Conservation (phyloP, 2,888 invertebrate species). For the Lithosia quadra region DNA sequence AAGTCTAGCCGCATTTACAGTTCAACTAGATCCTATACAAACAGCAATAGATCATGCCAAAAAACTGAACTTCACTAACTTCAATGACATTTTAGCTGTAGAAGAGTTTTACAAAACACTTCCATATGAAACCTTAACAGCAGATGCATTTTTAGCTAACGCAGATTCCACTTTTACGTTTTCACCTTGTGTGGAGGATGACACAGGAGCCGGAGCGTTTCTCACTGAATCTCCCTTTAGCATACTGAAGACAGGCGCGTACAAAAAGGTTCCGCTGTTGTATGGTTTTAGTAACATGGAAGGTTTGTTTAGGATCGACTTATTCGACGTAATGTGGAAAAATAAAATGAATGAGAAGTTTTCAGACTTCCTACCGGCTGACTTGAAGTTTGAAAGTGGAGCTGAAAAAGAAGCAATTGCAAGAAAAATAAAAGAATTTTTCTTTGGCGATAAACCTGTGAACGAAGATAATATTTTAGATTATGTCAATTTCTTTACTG, state of each 20-base stretch:
- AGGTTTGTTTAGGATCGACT: constrained; percentile 43
- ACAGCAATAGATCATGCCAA: constrained; percentile 57
- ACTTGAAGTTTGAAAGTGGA: constrained; percentile 57
- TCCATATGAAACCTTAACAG: constrained; percentile 11
- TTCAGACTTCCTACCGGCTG: constrained; percentile 59
- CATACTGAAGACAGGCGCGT: constrained; percentile 55
- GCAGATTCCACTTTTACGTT: constrained; percentile 50
- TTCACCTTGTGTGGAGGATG: constrained; percentile 51
- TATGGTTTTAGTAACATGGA: constrained; percentile 58
- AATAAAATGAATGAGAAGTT: constrained; percentile 59
- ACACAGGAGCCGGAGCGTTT: constrained; percentile 51
- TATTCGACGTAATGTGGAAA: constrained; percentile 49
- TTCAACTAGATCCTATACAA: constrained; percentile 60
- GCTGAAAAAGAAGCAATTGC: constrained; percentile 53
- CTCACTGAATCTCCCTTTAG: constrained; percentile 58
- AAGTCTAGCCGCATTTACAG: constrained; percentile 44
- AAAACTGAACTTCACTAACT: constrained; percentile 48
- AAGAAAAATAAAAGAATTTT: constrained; percentile 53
- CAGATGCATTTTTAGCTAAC: constrained; percentile 12
- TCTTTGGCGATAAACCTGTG: constrained; percentile 57
- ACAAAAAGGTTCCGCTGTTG: constrained; percentile 40
- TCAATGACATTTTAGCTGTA: constrained; percentile 53
- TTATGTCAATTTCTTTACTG: constrained; percentile 57
- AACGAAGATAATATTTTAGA: constrained; percentile 32
- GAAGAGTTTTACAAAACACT: constrained; percentile 39